Conservation (phyloP, 2,797 vertebrate species). For the Tangara arthus region DNA sequence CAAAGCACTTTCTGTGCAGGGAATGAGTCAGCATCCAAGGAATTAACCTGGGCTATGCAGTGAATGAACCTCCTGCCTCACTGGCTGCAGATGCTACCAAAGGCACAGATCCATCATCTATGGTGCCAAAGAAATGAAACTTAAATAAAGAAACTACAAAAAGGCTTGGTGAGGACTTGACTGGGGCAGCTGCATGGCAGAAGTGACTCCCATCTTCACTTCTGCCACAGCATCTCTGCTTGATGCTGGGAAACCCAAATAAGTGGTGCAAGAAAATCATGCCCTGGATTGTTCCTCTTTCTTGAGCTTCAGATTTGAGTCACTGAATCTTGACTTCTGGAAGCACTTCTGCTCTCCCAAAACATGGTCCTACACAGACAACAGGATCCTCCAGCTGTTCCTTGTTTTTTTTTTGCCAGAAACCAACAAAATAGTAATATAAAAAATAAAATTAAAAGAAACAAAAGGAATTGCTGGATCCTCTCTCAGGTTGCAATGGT, state of each 20-base stretch:
- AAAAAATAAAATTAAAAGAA: neutral
- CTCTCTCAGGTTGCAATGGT: neutral
- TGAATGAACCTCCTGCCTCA: neutral
- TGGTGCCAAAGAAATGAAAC: neutral
- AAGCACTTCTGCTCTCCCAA: neutral
- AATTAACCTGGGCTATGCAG: neutral
- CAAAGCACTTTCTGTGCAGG: neutral
- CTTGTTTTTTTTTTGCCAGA: neutral
- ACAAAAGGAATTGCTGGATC: neutral
- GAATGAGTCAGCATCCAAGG: neutral
- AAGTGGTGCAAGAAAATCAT: neutral
- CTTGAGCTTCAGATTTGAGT: neutral
- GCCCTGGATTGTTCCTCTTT: accelerated
- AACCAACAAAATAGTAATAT: neutral
- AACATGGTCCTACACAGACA: neutral
- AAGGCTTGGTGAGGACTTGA: neutral
- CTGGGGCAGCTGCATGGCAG: neutral
- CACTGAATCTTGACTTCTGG: neutral
- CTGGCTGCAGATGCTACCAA: accelerated
- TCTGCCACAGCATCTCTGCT: accelerated
- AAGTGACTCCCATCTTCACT: neutral
- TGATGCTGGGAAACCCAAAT: neutral
- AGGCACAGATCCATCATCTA: neutral
- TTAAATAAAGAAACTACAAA: neutral
- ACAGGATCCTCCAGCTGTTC: neutral